A percentile compares a stretch with the other conserved stretches of the same genome.
Evolutionary conservation across 2,888 invertebrate species (phyloP).

Genomic region (Pachymerium ferrugineum): DNA sequence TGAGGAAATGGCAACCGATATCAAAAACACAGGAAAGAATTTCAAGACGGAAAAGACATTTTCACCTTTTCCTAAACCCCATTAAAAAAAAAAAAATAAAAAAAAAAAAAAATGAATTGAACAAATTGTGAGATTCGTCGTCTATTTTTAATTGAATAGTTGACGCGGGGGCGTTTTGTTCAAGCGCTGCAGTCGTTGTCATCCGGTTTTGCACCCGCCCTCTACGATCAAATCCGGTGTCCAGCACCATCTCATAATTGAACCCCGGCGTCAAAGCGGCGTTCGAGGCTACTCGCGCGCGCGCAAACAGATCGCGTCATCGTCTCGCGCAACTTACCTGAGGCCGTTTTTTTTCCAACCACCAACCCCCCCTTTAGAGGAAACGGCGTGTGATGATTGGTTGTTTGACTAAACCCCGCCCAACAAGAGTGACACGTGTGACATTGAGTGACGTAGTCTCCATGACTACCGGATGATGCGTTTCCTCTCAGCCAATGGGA

Average conservation of each 20-base stretch:
- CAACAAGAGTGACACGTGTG: slow-evolving; percentile 28
- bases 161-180: neutral
- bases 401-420: slow-evolving; percentile 4
- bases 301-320: slow-evolving; percentile 27
- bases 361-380: neutral
- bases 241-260: slow-evolving; percentile 10
- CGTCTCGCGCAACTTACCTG: slow-evolving; percentile 27
- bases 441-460: slow-evolving; percentile 31
- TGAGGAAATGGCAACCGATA: slow-evolving; percentile 3
- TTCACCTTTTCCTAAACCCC: slow-evolving; percentile 1
- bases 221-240: neutral
- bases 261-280: neutral
- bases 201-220: neutral
- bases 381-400: neutral
- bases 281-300: neutral
- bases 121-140: too few species aligned
- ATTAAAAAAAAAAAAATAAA: neutral
- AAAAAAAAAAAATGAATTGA: neutral
- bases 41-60: slow-evolving; percentile 15
- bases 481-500: slow-evolving; percentile 31
- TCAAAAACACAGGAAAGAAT: slow-evolving; percentile 14
- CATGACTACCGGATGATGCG: slow-evolving; percentile 19
- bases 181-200: neutral
- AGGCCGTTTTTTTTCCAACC: neutral
- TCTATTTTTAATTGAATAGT: too few species aligned